phyloP scores from a whole-genome alignment of 1,140 invertebrate genomes.

The Drosophila ananassae region DNA sequence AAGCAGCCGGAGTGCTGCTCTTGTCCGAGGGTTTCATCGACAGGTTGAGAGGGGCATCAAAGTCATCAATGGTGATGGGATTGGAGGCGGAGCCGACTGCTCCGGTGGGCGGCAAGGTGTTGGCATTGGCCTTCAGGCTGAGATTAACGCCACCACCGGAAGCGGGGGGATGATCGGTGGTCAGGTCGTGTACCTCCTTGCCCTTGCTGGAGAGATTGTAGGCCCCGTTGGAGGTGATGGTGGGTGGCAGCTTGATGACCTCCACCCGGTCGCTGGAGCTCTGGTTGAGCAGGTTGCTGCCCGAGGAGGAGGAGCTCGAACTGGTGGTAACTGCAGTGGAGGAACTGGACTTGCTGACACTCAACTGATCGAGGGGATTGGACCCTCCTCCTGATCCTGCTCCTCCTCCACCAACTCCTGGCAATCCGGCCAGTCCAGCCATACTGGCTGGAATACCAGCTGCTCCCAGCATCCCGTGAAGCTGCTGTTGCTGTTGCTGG shows the following conservation, averaged over 20 bases:
- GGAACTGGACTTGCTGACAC: slow-evolving; percentile 46
- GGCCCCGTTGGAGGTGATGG: slow-evolving; percentile 82
- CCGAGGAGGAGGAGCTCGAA: slow-evolving; percentile 25
- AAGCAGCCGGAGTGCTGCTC: slow-evolving; percentile 30
- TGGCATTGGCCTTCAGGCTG: slow-evolving; percentile 68
- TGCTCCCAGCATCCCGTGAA: slow-evolving; percentile 65
- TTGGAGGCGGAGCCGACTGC: slow-evolving; percentile 80
- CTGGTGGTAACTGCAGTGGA: slow-evolving; percentile 21
- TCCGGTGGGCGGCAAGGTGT: slow-evolving; percentile 50
- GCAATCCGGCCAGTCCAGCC: slow-evolving; percentile 24
- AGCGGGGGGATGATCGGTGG: slow-evolving; percentile 52
- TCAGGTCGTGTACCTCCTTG: slow-evolving; percentile 76
- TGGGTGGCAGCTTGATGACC: slow-evolving; percentile 90
- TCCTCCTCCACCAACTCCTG: slow-evolving; percentile 20
- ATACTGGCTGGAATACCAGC: slow-evolving; percentile 56
- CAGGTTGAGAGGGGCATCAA: slow-evolving; percentile 91
- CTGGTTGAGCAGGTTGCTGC: slow-evolving; percentile 38
- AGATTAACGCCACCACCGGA: slow-evolving; percentile 79
- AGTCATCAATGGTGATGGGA: slow-evolving; percentile 85
- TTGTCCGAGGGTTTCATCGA: slow-evolving; percentile 90
- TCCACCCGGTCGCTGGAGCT: slow-evolving; percentile 87
- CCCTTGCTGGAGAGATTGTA: slow-evolving; percentile 82
- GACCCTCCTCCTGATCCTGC: slow-evolving; percentile 10
- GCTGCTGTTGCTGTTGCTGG: slow-evolving; percentile 62
- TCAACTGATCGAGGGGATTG: slow-evolving; percentile 61